Base-by-base conservation (phyloP, 2,113 vertebrate genomes). In the Platysteira castanea region DNA sequence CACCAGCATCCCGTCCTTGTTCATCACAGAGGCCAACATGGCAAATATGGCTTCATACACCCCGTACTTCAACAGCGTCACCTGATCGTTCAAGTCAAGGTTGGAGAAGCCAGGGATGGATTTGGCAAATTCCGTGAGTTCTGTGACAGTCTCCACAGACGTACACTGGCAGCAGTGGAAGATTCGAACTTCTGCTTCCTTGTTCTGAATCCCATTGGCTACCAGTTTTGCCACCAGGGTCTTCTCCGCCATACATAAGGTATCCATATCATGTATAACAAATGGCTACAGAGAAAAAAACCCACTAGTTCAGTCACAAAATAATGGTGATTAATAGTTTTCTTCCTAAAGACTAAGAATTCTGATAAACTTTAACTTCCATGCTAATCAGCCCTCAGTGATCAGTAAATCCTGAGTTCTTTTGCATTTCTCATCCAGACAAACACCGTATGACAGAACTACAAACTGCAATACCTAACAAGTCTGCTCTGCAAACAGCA, bases 131-230 rank as follows among this genome's bases (percentile, higher is more conserved):
- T 99, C 99, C 0, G 99, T 99, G 52, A 99, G 98, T 96, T 99
- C 99, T 0, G 99, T 99, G 70, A 99, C 99, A 0, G 99, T 99
- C 97, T 99, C 99, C 77, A 99, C 99, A 0, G 99, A 99, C 0
- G 98, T 99, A 78, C 98, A 99, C 97, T 99, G 99, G 98, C 99
- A 99, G 97, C 99, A 99, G 96, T 99, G 99, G 97, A 99, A 99
- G 91, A 99, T 99, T 15, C 99, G 98, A 35, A 99, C 99, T 61
- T 99, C 99, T 0, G 98, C 99, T 86, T 99, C 99, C 92, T 99
- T 98, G 97, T 99, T 99, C 96, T 99, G 98, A 64, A 99, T 98
- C 42, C 98, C 97, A 1, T 99, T 98, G 90, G 98, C 98, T 27
- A 99, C 99, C 97, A 99, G 90, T 94, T 99, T 99, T 57, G 99